Base-by-base conservation (phyloP, 1,140 invertebrate genomes). In the Homarus americanus region DNA sequence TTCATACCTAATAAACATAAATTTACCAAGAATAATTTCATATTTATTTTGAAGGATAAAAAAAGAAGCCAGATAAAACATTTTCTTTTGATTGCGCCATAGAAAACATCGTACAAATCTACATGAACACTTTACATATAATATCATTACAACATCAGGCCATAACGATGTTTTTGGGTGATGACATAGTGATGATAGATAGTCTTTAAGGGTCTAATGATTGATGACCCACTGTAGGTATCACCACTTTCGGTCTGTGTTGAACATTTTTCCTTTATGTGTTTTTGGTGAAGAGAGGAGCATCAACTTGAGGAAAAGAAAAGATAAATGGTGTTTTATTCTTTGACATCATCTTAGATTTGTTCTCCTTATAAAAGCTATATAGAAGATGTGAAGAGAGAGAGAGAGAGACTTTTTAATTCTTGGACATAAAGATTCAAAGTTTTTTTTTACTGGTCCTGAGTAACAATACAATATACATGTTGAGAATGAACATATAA, bases 41-140 rank as follows among this genome's bases (percentile, higher is more conserved):
- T 10, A 9, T 49, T 0, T 49, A 49, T 49, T 58, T 32, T 5
- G 24, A 12, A 69, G n/a, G 28, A n/a, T 28, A 28, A 69, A 69
- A 24, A 69, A 69, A 32, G 32, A 15, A 69, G 5, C 28, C 5
- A 17, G 4, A 28, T 32, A 32, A 28, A 66, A 69, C n/a, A 32
- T 69, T 69, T 28, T 69, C 4, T 32, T 69, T 69, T 63, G 63
- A 69, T 32, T 28, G n/a, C 28, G 24, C 63, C 63, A 69, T 69
- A 69, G 63, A 69, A 69, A 69, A 69, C 63, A 69, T 28, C 24
- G 63, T 69, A 69, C n/a, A 69, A 69, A 69, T 69, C 63, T 69
- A 69, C 63, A 69, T 69, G n/a, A 69, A 69, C 63, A 69, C 32
- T 69, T 69, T 28, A 69, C n/a, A 32, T 69, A 69, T 32, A 20